These are phyloP conservation scores for Herpetotheres cachinnans DNA, from an alignment of 2,113 vertebrate species.

Conservation along the genomic window DNA sequence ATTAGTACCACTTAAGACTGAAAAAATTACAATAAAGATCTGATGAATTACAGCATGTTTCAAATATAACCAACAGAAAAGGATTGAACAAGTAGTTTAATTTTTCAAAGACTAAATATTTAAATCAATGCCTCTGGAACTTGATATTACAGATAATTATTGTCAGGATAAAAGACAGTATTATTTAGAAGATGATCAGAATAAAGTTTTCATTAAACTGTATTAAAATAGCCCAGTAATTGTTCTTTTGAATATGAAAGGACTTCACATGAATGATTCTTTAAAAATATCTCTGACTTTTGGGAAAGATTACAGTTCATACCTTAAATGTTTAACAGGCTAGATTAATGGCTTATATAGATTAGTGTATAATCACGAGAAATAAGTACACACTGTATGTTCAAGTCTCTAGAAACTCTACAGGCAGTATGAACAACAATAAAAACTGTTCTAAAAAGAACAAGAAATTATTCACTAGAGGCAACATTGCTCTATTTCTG, in stretches of 20 bases:
- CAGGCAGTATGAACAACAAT: background rate
- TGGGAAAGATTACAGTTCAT: background rate
- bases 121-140: background rate
- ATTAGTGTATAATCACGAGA: background rate
- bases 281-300: background rate
- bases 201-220: background rate
- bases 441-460: background rate
- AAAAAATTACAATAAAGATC: background rate
- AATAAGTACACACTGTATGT: background rate
- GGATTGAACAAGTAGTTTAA: background rate
- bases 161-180: background rate
- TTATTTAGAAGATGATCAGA: background rate
- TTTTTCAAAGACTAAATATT: background rate
- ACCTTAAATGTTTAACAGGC: background rate
- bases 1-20: background rate
- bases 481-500: background rate
- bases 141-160: background rate
- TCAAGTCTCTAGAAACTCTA: background rate
- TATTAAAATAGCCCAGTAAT: background rate
- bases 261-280: background rate
- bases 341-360: background rate
- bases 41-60: background rate
- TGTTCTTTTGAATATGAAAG: background rate
- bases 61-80: background rate
- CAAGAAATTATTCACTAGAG: background rate